A percentile compares a stretch with the other conserved stretches of the same genome.
phyloP scores from a whole-genome alignment of 92 coral and sea anemone genomes.

The Muricea muricata region DNA sequence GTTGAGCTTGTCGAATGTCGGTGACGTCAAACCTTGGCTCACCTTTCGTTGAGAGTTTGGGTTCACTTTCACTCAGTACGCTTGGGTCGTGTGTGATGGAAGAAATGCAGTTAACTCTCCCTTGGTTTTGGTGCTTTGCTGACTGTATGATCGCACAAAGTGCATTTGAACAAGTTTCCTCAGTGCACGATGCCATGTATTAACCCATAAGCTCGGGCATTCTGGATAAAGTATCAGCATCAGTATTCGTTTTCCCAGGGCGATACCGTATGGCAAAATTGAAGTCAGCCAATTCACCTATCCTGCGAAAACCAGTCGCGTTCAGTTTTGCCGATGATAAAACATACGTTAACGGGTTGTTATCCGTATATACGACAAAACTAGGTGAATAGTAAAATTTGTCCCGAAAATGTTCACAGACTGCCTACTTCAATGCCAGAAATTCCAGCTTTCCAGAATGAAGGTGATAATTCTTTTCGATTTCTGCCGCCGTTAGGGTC shows the following conservation, averaged over 20 bases:
- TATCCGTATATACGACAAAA: conserved; percentile 17
- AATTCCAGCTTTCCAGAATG: conserved; percentile 53
- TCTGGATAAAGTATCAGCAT: conserved; percentile 48
- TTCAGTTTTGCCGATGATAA: conserved; percentile 2
- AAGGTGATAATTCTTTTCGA: conserved; percentile 47
- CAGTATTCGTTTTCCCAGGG: conserved; percentile 28
- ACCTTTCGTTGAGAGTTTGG: neutral
- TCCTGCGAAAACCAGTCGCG: conserved; percentile 34
- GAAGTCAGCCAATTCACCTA: conserved; percentile 53
- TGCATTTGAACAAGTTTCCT: neutral
- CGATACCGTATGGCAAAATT: conserved; percentile 43
- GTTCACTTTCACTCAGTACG: neutral
- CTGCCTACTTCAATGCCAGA: conserved; percentile 33
- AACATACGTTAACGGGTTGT: conserved; percentile 37
- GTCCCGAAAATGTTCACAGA: conserved; percentile 52
- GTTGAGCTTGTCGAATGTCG: neutral
- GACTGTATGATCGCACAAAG: neutral
- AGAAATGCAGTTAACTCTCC: neutral
- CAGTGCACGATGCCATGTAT: conserved; percentile 24
- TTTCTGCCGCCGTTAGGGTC: conserved; percentile 42
- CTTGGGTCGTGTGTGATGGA: neutral
- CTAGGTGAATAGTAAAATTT: conserved; percentile 25
- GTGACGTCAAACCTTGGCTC: neutral
- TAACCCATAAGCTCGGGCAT: conserved; percentile 12
- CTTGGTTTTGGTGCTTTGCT: neutral